These are phyloP conservation scores for Silurus glanis DNA, from an alignment of 2,113 vertebrate genomes.

Conservation along the genomic window DNA sequence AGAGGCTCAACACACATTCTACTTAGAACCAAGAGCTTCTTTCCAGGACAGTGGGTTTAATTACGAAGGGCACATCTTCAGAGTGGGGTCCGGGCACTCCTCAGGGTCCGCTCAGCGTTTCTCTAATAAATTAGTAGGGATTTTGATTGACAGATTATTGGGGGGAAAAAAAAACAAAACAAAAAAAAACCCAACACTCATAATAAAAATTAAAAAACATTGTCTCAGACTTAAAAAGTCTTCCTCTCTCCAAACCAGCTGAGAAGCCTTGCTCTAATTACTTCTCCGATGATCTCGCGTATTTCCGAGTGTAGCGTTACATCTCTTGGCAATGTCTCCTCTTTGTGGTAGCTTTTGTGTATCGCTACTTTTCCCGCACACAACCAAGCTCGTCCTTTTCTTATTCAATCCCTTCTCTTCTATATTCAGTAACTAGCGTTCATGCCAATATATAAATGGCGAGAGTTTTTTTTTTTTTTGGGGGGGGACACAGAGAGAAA, in stretches of 20 bases:
- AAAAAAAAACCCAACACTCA: too few relatives aligned
- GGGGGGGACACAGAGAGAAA: too few relatives aligned
- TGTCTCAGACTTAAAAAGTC: not conserved
- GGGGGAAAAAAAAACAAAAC: not conserved
- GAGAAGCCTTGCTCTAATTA: not conserved
- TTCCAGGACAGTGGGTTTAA: not conserved
- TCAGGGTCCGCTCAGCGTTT: too few relatives aligned
- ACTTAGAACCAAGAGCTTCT: not conserved
- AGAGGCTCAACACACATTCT: not conserved
- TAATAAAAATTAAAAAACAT: not conserved
- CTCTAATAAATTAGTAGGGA: not conserved
- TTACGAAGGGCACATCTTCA: not conserved
- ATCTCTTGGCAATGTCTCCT: too few relatives aligned
- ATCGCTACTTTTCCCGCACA: too few relatives aligned
- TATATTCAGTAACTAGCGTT: not conserved
- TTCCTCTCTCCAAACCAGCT: not conserved
- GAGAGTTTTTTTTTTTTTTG: too few relatives aligned
- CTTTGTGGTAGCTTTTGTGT: too few relatives aligned
- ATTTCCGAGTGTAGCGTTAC: too few relatives aligned
- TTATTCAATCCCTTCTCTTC: not conserved
- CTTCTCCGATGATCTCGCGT: too few relatives aligned
- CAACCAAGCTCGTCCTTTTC: too few relatives aligned
- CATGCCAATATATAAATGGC: too few relatives aligned
- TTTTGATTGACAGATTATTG: too few relatives aligned
- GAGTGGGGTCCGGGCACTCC: not conserved